These are phyloP conservation scores for Desoria tigrina DNA, from an alignment of 2,888 invertebrate species.

Conservation along the genomic window DNA sequence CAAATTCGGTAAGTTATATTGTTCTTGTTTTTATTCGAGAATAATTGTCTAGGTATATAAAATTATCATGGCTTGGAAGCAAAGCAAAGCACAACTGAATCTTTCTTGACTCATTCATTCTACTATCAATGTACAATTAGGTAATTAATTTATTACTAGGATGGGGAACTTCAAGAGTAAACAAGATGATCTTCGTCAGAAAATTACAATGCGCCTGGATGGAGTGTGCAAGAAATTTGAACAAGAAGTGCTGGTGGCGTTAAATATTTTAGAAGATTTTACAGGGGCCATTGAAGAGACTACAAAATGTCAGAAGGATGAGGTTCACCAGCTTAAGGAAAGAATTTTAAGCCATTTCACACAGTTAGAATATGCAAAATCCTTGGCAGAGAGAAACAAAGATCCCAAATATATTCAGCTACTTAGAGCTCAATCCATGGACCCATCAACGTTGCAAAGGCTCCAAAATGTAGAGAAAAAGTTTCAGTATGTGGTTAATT, in stretches of 20 bases:
- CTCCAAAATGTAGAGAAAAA: slow-evolving; percentile 35
- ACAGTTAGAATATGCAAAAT: slow-evolving; percentile 57
- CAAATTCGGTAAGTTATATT: too few species aligned
- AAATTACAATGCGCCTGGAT: not conserved
- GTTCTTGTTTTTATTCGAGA: too few species aligned
- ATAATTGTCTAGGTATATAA: too few species aligned
- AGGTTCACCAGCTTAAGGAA: slow-evolving; percentile 64
- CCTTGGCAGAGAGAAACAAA: slow-evolving; percentile 55
- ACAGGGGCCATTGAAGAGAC: slow-evolving; percentile 66
- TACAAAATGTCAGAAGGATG: slow-evolving; percentile 63
- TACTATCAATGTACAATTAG: too few species aligned
- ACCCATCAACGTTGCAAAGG: slow-evolving; percentile 33
- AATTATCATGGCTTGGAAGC: too few species aligned
- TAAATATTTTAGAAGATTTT: slow-evolving; percentile 64
- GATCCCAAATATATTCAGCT: slow-evolving; percentile 54
- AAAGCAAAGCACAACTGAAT: too few species aligned
- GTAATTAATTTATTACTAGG: too few species aligned
- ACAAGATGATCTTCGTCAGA: too few species aligned
- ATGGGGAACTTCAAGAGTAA: too few species aligned
- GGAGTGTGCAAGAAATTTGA: slow-evolving; percentile 9
- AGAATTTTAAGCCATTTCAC: slow-evolving; percentile 59
- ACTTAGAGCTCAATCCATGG: slow-evolving; percentile 35
- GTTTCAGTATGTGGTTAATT: slow-evolving; percentile 29
- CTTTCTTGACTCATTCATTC: too few species aligned
- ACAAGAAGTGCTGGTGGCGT: slow-evolving; percentile 36